These are phyloP conservation scores for Fulmarus glacialis DNA, from an alignment of 2,113 vertebrate genomes.

Conservation along the genomic window DNA sequence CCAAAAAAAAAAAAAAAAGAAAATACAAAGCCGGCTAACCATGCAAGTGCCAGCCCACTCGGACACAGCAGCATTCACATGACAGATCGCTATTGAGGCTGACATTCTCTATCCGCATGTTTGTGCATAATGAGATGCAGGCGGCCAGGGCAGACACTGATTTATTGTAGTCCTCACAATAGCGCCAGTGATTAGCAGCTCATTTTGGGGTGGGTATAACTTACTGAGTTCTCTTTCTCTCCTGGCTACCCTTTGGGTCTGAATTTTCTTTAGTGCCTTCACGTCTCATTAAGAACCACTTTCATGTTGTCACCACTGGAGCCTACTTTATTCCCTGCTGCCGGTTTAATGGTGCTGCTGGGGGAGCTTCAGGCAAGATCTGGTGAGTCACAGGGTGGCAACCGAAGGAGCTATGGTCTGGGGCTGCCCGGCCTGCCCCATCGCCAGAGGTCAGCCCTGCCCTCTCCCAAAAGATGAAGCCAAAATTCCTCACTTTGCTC, in stretches of 20 bases:
- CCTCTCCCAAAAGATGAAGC: not conserved
- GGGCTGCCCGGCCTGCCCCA: not conserved
- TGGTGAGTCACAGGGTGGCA: not conserved
- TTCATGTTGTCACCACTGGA: not conserved
- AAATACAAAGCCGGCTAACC: not conserved
- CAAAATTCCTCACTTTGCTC: not conserved
- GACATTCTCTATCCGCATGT: slow-evolving; percentile 21
- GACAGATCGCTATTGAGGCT: slow-evolving; percentile 39
- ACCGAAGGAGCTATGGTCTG: not conserved
- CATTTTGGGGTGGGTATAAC: not conserved
- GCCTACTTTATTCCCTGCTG: not conserved
- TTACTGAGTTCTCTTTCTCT: slow-evolving; percentile 10
- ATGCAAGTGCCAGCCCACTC: not conserved
- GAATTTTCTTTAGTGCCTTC: slow-evolving; percentile 6
- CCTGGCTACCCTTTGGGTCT: not conserved
- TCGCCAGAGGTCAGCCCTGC: not conserved
- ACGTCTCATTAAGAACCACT: not conserved
- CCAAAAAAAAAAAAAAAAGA: not conserved
- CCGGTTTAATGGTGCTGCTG: not conserved
- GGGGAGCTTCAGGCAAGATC: not conserved
- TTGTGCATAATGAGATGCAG: slow-evolving; percentile 1
- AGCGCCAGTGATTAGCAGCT: slow-evolving; percentile 8
- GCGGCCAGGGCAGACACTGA: slow-evolving; percentile 16
- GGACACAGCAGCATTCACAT: not conserved
- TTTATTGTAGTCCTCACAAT: slow-evolving; percentile 59